Base-by-base conservation (phyloP, 2,797 vertebrate species). In the Erithacus rubecula region DNA sequence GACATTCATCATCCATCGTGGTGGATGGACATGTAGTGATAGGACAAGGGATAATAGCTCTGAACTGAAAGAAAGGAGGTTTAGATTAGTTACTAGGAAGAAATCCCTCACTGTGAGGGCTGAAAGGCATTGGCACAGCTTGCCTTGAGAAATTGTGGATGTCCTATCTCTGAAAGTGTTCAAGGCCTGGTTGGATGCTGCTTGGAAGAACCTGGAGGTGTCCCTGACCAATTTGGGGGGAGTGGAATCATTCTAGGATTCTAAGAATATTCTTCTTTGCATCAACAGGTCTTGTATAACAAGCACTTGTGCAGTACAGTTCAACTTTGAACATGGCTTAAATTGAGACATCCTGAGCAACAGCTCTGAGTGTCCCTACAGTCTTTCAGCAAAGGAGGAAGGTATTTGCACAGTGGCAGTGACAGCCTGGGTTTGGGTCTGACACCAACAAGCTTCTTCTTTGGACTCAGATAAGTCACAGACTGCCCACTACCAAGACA, bases 371-470 rank as follows among this genome's bases (percentile, higher is more conserved):
- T 7, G 5, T 10, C 32, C 15, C 51, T 21, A 8, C 11, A 21
- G n/a, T 32, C 26, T 23, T 37, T 9, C 36, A 72, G 63, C 30
- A 58, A 0, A 39, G 41, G 11, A 75, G 53, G 59, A 75, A 88
- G 14, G 36, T 15, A 47, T 12, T 49, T 1, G 2, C 37, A 49
- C 11, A 39, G 0, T 23, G 39, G 58, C 69, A 59, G 27, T 26
- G 39, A 58, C 74, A 59, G 30, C 9, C 46, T 39, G 27, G 2
- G 29, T 32, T 67, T 68, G 62, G 37, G 63, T 70, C 49, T 47
- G 56, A 67, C 0, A 1, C 37, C 47, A 58, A 32, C 0, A 0
- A 53, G 51, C 19, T 92, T 56, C 58, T 91, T 30, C 49, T 62
- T 9, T 10, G 20, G 37, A 56, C 37, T 84, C 12, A 4, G 36